Evolutionary conservation across 2,888 invertebrate genomes (phyloP), one percentile per base, ranked within the genome.

Genomic region (Erebia epiphron): DNA sequence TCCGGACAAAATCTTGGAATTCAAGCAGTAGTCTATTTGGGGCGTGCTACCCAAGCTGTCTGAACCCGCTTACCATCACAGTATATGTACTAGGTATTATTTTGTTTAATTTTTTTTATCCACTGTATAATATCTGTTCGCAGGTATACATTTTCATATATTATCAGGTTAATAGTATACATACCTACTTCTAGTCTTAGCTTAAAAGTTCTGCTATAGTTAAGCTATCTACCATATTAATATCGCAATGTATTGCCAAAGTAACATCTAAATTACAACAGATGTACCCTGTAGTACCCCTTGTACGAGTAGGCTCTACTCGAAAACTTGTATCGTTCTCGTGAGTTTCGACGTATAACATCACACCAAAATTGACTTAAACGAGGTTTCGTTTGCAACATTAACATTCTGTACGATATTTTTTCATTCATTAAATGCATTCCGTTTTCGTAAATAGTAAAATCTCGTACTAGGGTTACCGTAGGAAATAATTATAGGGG

Each of bases 181-280:
- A 13, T 21, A 18, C 18, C n/a, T 21, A 18, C 56, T 57, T 57
- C 56, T 57, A 57, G 56, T 57, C 56, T 57, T 57, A 57, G 56
- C 13, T 26, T 57, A 57, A 57, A 21, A 18, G 21, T 57, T 57
- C 56, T 13, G n/a, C n/a, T n/a, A n/a, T n/a, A n/a, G n/a, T n/a
- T n/a, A n/a, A 54, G 11, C 56, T 57, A 21, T 5, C 46, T 21
- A 21, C 56, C 21, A 56, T 56, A 21, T 21, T 52, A 10, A 18
- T 50, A 57, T 13, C 11, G 54, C 54, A 57, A 57, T 57, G 13
- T 57, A 14, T 26, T 13, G 26, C 56, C 56, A 57, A 57, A 57
- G 56, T 13, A 26, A 57, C 3, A 16, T 54, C 18, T 52, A 16
- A 50, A 52, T 50, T 3, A 54, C 18, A 52, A 52, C 18, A 9